Evolutionary conservation across 2,113 vertebrate genomes (phyloP).

Genomic region (Pampusana beccarii): DNA sequence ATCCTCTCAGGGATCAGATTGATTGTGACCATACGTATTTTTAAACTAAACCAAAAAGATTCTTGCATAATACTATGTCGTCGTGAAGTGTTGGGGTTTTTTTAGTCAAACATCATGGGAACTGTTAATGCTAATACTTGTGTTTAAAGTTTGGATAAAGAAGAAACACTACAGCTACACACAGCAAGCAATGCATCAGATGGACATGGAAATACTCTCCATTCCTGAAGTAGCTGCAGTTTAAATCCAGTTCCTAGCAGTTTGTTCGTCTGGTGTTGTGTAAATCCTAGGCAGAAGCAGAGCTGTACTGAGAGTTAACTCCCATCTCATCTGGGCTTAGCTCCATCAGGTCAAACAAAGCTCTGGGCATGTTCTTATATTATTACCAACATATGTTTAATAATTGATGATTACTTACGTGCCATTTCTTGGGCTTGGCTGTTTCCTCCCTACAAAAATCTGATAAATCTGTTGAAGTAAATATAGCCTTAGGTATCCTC

Average conservation of each 20-base stretch:
- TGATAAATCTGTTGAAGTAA: background rate
- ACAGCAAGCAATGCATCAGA: background rate
- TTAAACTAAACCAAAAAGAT: background rate
- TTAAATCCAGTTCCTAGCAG: background rate
- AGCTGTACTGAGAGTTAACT: background rate
- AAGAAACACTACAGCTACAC: background rate
- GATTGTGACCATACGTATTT: background rate
- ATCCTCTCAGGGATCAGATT: background rate
- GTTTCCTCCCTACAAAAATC: background rate
- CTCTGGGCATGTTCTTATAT: background rate
- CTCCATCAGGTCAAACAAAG: background rate
- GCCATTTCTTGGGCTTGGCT: background rate
- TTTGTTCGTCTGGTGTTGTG: background rate
- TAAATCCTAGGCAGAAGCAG: background rate
- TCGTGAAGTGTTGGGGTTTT: background rate
- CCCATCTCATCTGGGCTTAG: background rate
- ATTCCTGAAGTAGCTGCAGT: background rate
- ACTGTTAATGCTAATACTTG: background rate
- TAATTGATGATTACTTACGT: background rate
- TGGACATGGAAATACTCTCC: background rate
- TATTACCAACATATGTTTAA: background rate
- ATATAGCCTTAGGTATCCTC: background rate
- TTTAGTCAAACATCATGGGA: background rate
- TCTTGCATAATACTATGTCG: background rate
- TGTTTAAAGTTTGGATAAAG: background rate